Percentiles rank a stretch among this genome's conserved stretches.
Conservation (phyloP, 2,113 vertebrate genomes). For the Sporophila hypoxantha region DNA sequence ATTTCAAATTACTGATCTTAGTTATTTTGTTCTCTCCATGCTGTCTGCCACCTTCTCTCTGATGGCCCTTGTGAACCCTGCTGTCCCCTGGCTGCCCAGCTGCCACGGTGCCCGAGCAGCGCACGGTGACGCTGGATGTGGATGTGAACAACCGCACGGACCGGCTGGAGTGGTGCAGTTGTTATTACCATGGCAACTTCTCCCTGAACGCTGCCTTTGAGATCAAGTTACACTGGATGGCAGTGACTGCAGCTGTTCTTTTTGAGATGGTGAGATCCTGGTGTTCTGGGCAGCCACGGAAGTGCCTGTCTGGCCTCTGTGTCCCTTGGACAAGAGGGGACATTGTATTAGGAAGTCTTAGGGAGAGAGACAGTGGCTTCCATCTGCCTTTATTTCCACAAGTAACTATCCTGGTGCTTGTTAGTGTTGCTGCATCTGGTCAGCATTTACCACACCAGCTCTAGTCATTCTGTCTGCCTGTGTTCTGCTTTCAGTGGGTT, state of each 20-base stretch:
- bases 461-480: neutral
- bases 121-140: conserved; percentile 90
- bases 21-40: neutral
- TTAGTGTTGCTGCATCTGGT: neutral
- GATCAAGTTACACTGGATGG: conserved; percentile 98
- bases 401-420: neutral
- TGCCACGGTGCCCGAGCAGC: conserved; percentile 92
- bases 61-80: neutral
- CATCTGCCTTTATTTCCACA: neutral
- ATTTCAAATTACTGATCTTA: neutral
- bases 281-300: neutral
- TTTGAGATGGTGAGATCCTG: conserved; percentile 89
- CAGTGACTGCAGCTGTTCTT: conserved; percentile 89
- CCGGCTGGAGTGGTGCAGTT: conserved; percentile 94
- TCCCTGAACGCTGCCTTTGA: conserved; percentile 89
- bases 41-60: neutral
- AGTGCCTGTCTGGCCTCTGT: neutral
- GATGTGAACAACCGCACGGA: conserved; percentile 94
- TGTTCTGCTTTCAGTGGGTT: neutral
- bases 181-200: conserved; percentile 96
- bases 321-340: neutral
- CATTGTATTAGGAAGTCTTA: neutral
- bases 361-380: neutral
- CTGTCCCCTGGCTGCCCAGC: conserved; percentile 58
- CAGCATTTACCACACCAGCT: neutral